Conservation (phyloP, 2,888 invertebrate genomes). For the Diplolepis rosae region DNA sequence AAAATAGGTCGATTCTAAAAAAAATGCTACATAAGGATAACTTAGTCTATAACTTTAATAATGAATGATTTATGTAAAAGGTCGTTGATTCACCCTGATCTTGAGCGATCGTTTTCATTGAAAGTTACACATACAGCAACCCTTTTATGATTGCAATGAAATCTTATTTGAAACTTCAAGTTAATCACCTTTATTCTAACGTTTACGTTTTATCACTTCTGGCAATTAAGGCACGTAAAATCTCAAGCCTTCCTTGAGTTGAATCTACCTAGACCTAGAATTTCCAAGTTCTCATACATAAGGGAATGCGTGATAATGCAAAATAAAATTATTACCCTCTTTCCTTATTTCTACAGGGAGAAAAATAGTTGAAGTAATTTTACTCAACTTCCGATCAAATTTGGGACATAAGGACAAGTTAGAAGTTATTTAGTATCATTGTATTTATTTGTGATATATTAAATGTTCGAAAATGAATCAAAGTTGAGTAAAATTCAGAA, state of each 20-base stretch:
- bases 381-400: no score
- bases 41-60: neutral
- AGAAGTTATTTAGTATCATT: no score
- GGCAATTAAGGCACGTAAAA: neutral
- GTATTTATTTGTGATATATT: no score
- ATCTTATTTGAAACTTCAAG: neutral
- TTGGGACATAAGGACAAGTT: no score
- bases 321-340: neutral
- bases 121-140: neutral
- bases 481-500: no score
- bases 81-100: neutral
- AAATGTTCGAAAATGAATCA: no score
- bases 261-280: neutral
- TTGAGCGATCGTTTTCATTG: neutral
- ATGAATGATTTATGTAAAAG: neutral
- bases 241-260: neutral
- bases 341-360: no score
- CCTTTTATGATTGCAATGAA: neutral
- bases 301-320: neutral
- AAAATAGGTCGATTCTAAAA: no score
- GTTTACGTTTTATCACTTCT: neutral
- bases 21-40: neutral
- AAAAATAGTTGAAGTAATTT: no score
- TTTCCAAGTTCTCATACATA: neutral
- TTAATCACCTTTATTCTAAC: neutral